These are phyloP conservation scores for Caenorhabditis zanzibari DNA, from an alignment of 2,888 invertebrate genomes.

Conservation along the genomic window DNA sequence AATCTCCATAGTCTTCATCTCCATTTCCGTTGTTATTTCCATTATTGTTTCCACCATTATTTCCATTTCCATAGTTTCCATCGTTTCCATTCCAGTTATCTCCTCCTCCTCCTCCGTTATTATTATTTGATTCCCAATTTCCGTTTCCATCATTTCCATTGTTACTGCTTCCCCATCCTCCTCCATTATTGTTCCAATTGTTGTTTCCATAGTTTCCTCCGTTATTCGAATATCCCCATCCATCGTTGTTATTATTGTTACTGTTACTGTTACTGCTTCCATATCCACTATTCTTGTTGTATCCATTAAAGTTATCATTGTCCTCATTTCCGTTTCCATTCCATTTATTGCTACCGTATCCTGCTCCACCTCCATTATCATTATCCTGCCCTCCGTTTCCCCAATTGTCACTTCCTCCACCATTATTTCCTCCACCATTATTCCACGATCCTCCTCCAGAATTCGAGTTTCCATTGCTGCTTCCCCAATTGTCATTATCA, in stretches of 20 bases:
- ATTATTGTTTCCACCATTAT: constrained; percentile 30
- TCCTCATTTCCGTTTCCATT: constrained; percentile 24
- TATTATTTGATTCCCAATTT: constrained; percentile 39
- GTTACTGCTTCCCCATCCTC: constrained; percentile 19
- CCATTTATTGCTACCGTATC: constrained; percentile 35
- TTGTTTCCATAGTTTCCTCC: constrained; percentile 33
- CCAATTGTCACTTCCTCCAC: constrained; percentile 41
- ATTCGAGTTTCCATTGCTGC: constrained; percentile 7
- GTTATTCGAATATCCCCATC: constrained; percentile 35
- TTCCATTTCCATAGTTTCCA: constrained; percentile 23
- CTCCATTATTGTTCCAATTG: constrained; percentile 3
- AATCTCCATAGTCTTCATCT: constrained; percentile 61
- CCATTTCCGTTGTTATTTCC: constrained; percentile 47
- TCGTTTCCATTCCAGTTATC: constrained; percentile 46
- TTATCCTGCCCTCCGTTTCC: constrained; percentile 22
- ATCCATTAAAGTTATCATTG: constrained; percentile 36
- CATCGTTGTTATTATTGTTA: constrained; percentile 27
- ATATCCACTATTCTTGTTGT: constrained; percentile 42
- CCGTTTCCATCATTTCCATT: constrained; percentile 46
- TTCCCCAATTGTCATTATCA: constrained; percentile 40
- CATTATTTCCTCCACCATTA: constrained; percentile 27
- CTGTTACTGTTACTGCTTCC: not conserved
- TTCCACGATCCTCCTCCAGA: constrained; percentile 34
- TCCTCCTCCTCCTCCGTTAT: constrained; percentile 4
- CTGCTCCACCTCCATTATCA: constrained; percentile 31